phyloP scores from a whole-genome alignment of 2,888 invertebrate species.

The Drosophila limbata region DNA sequence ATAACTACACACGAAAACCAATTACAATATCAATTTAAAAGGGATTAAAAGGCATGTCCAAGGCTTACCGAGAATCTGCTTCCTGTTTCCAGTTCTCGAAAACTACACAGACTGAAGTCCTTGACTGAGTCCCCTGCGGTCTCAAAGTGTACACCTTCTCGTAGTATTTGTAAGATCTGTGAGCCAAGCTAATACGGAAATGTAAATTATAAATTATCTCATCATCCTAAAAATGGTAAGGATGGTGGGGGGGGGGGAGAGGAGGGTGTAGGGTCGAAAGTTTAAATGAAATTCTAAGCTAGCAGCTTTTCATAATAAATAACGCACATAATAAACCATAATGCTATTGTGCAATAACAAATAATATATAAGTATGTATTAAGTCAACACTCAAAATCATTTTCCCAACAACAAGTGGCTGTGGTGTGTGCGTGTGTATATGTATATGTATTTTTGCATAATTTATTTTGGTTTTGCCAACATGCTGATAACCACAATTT shows the following conservation, averaged over 20 bases:
- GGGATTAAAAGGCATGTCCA: slow-evolving; percentile 71
- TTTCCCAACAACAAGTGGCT: slow-evolving; percentile 61
- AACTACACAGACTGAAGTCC: slow-evolving; percentile 20
- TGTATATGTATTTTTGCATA: slow-evolving; percentile 62
- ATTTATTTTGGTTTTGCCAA: slow-evolving; percentile 66
- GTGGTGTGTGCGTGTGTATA: slow-evolving; percentile 2
- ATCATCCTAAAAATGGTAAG: neutral
- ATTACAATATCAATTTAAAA: slow-evolving; percentile 82
- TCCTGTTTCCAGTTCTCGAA: slow-evolving; percentile 8
- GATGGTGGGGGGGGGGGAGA: too few species aligned
- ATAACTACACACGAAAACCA: slow-evolving; percentile 74
- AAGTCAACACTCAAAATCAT: slow-evolving; percentile 33
- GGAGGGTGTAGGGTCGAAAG: slow-evolving; percentile 24
- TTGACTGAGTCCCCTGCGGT: slow-evolving; percentile 3
- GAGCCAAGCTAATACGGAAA: slow-evolving; percentile 31
- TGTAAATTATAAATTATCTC: slow-evolving; percentile 66
- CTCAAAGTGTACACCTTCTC: neutral
- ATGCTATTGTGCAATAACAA: slow-evolving; percentile 65
- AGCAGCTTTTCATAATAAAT: slow-evolving; percentile 77
- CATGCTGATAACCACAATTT: slow-evolving; percentile 60
- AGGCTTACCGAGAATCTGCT: slow-evolving; percentile 44
- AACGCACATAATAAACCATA: slow-evolving; percentile 68
- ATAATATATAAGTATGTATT: slow-evolving; percentile 33
- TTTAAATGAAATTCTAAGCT: slow-evolving; percentile 74
- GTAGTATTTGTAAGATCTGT: slow-evolving; percentile 39